Evolutionary conservation across 2,113 vertebrate species (phyloP).

Genomic region (Eclectus roratus): DNA sequence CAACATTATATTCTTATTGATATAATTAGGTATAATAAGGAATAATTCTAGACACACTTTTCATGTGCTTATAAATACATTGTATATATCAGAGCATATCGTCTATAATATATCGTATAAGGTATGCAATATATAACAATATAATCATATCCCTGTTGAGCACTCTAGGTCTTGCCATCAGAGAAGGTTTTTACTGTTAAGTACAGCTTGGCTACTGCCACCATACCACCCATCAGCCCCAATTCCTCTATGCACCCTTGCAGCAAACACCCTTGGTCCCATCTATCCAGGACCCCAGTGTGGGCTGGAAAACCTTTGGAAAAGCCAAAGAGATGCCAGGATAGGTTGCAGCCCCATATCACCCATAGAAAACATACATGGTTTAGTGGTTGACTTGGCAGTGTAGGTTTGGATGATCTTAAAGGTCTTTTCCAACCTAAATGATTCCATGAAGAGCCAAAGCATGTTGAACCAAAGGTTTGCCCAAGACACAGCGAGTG

Average conservation of each 20-base stretch:
- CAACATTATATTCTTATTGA: neutral
- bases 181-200: neutral
- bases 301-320: rapidly evolving
- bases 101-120: neutral
- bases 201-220: neutral
- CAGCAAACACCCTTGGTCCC: neutral
- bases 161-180: neutral
- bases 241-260: rapidly evolving
- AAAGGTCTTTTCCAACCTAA: neutral
- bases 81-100: rapidly evolving
- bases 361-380: neutral
- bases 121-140: rapidly evolving
- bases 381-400: neutral
- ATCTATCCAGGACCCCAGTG: neutral
- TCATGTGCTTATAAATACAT: neutral
- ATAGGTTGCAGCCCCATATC: neutral
- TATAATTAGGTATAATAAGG: neutral
- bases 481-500: neutral
- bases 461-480: neutral
- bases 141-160: neutral
- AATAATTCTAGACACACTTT: neutral
- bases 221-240: neutral
- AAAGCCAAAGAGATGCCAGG: neutral
- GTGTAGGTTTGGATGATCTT: neutral
- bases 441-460: neutral